Percentiles rank a stretch among this genome's conserved stretches.
These are phyloP conservation scores for Lydus trimaculatus DNA, from an alignment of 2,888 invertebrate species.

Conservation along the genomic window DNA sequence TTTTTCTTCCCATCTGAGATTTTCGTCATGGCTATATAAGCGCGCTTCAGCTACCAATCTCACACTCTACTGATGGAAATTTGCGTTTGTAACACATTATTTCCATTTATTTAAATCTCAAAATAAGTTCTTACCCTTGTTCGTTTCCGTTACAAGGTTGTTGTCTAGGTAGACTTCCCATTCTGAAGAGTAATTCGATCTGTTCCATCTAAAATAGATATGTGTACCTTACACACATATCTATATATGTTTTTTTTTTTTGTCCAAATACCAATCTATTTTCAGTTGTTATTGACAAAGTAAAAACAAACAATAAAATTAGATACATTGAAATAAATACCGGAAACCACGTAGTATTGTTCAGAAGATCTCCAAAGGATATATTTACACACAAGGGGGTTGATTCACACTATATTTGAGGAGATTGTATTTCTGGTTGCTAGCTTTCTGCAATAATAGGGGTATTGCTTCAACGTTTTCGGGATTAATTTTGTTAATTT, in stretches of 20 bases:
- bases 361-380: background rate
- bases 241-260: background rate
- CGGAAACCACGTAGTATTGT: background rate
- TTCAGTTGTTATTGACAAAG: conserved; percentile 7
- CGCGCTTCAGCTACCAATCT: no score
- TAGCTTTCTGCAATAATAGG: background rate
- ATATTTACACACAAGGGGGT: background rate
- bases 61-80: no score
- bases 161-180: background rate
- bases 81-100: no score
- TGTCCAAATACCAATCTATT: background rate
- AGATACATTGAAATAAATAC: conserved; percentile 10
- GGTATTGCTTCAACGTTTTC: background rate
- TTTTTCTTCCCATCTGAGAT: no score
- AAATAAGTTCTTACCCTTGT: background rate
- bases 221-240: no score
- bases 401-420: background rate
- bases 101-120: background rate
- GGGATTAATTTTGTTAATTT: background rate
- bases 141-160: background rate
- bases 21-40: no score
- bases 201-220: background rate
- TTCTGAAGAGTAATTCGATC: background rate
- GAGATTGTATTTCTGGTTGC: conserved; percentile 8
- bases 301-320: conserved; percentile 9